phyloP scores from a whole-genome alignment of 2,113 vertebrate genomes.

The Paralichthys olivaceus region DNA sequence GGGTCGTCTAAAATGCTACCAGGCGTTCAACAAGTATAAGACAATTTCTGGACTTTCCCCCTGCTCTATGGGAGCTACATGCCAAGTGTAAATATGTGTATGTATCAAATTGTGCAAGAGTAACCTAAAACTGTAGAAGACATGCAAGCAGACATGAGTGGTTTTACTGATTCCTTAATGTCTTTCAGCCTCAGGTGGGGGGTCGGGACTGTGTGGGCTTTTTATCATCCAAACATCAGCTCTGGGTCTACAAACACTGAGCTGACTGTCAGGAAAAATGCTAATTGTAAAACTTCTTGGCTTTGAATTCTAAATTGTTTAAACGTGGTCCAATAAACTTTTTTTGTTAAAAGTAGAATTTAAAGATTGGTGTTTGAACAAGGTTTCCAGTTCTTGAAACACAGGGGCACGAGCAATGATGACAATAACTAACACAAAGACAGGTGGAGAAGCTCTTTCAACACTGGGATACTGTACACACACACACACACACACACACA shows the following conservation, averaged over 20 bases:
- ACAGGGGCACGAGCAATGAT: slow-evolving; percentile 8
- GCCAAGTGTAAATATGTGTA: slow-evolving; percentile 78
- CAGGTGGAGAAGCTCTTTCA: slow-evolving; percentile 61
- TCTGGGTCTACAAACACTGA: slow-evolving; percentile 44
- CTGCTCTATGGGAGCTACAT: slow-evolving; percentile 61
- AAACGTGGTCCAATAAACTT: slow-evolving; percentile 13
- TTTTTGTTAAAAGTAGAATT: slow-evolving; percentile 6
- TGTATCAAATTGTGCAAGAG: slow-evolving; percentile 76
- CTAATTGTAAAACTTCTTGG: slow-evolving; percentile 50
- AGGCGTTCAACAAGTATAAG: slow-evolving; percentile 71
- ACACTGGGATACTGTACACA: slow-evolving; percentile 17
- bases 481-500: slow-evolving; percentile 7
- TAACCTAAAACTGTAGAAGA: slow-evolving; percentile 74
- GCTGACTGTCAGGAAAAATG: slow-evolving; percentile 49
- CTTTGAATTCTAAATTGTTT: slow-evolving; percentile 24
- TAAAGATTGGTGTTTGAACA: slow-evolving; percentile 5
- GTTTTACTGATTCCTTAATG: slow-evolving; percentile 78
- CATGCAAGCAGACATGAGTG: slow-evolving; percentile 72
- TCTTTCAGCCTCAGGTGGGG: slow-evolving; percentile 70
- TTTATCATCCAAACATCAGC: slow-evolving; percentile 51
- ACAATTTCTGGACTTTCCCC: slow-evolving; percentile 71
- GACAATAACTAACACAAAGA: slow-evolving; percentile 28
- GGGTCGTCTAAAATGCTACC: slow-evolving; percentile 78
- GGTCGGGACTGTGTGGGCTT: slow-evolving; percentile 43
- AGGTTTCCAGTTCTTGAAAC: slow-evolving; percentile 18